These are phyloP conservation scores for Rhimphoctona megacephalus DNA, from an alignment of 2,888 invertebrate species.

Conservation along the genomic window DNA sequence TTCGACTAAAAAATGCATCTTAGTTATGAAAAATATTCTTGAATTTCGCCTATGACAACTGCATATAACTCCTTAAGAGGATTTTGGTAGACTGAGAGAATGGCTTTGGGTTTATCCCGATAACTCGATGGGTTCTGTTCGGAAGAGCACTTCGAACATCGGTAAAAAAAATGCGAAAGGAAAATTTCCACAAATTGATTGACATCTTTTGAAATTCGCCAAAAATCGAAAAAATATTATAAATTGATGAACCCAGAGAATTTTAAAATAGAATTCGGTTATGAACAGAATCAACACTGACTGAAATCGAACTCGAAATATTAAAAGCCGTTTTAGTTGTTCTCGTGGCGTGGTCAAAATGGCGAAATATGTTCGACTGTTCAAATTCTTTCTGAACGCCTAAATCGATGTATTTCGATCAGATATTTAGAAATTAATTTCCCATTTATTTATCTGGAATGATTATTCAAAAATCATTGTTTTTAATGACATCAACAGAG, in stretches of 20 bases:
- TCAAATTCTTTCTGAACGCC: not conserved
- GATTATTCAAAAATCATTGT: not conserved
- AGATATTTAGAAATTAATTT: not conserved
- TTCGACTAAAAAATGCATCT: too few species aligned
- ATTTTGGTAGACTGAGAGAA: not conserved
- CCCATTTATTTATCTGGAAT: not conserved
- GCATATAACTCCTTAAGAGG: not conserved
- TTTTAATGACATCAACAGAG: too few species aligned
- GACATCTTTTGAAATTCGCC: too few species aligned
- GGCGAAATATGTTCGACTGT: not conserved
- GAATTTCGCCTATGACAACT: too few species aligned
- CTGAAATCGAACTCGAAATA: not conserved
- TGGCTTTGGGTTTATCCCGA: not conserved
- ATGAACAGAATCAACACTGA: not conserved
- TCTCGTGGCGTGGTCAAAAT: not conserved
- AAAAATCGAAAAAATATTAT: not conserved
- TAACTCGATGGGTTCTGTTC: not conserved
- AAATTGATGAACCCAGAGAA: not conserved
- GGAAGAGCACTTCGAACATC: not conserved
- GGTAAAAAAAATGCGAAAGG: not conserved
- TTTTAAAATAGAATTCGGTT: not conserved
- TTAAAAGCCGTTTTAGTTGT: not conserved
- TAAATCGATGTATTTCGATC: not conserved
- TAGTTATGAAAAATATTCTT: too few species aligned
- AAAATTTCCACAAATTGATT: too few species aligned